Base-by-base conservation (phyloP, 2,797 vertebrate genomes). In the Oryzias sinensis region DNA sequence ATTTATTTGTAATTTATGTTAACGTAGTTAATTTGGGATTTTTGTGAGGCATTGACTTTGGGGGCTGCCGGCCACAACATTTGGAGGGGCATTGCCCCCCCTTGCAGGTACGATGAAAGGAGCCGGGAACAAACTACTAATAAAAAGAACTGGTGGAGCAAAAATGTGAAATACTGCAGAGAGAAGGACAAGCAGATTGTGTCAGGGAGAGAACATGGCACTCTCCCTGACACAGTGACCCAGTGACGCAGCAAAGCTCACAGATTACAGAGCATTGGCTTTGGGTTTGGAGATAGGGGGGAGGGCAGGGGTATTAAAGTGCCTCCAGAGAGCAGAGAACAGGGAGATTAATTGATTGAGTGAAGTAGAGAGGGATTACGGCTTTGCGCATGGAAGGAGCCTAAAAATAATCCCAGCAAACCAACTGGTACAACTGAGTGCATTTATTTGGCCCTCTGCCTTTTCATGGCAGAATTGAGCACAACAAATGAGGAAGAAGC, bases 151-250 rank as follows among this genome's bases (percentile, higher is more conserved):
- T 22, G 58, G 56, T 42, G 44, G 48, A 20, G 33, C 2, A 1
- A 43, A 11, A 16, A 62, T 44, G 44, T 53, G 29, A 57, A 33
- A 56, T 18, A 43, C 46, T 68, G 52, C 24, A 14, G 25, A 61
- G 22, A 66, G 55, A 49, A 80, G 17, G 59, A 63, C 55, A 59
- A 66, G 62, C 22, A 24, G 60, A 52, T 65, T 29, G 41, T 55
- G 60, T 62, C 50, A 46, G 55, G 59, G 64, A 11, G 60, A 58
- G 58, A 67, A 49, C 33, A 8, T n/a, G 63, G 56, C 43, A 60
- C 62, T 70, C 25, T 50, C 43, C 72, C 70, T 88, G 88, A 87
- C 88, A 90, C 68, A 90, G 77, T 92, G 84, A 89, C 89, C 88
- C 53, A 77, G 73, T 87, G 85, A 86, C 53, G 65, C 68, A 73